Conservation (phyloP, 2,797 vertebrate species). For the Eulemur coronatus region DNA sequence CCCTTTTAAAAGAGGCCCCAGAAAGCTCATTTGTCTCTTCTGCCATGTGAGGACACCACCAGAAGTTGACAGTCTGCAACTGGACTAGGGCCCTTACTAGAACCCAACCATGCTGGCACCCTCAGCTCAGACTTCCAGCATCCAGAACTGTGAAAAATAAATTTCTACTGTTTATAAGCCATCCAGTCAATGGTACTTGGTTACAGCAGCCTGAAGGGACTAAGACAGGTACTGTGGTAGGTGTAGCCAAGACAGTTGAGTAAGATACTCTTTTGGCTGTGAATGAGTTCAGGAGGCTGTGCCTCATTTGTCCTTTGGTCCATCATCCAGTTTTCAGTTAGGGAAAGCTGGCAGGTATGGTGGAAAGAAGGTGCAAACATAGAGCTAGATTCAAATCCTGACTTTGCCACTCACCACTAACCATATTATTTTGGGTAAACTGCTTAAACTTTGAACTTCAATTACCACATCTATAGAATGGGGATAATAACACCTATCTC, state of each 20-base stretch:
- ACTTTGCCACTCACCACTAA: not conserved
- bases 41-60: not conserved
- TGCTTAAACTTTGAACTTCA: not conserved
- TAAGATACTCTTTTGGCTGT: not conserved
- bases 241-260: not conserved
- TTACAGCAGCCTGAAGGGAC: not conserved
- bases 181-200: not conserved
- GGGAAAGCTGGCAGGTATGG: not conserved
- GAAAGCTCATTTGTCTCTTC: not conserved
- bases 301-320: not conserved
- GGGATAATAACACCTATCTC: not conserved
- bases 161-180: not conserved
- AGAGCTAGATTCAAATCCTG: not conserved
- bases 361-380: not conserved
- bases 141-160: not conserved
- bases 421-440: not conserved
- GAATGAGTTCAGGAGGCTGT: not conserved
- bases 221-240: not conserved
- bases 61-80: not conserved
- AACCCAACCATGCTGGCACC: not conserved
- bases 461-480: not conserved
- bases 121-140: not conserved
- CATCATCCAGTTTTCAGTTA: not conserved
- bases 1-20: not conserved
- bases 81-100: not conserved